phyloP scores from a whole-genome alignment of 2,888 invertebrate genomes.

The Sminthurinus aureus region DNA sequence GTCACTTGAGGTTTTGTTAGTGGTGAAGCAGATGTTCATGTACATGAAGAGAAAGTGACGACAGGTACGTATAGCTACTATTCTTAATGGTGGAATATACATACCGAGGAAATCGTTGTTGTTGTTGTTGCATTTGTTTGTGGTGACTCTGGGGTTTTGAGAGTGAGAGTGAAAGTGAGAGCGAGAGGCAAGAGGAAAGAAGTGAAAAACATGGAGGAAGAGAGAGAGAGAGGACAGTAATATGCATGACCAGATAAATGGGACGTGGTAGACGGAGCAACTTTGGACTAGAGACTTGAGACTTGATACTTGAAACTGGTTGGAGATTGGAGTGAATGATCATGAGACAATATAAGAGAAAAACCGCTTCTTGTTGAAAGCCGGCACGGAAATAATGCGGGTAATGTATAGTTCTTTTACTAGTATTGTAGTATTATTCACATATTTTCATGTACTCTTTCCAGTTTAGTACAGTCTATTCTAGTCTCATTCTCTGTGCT shows the following conservation, averaged over 20 bases:
- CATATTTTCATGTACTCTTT: not conserved
- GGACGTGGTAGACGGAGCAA: constrained; percentile 29
- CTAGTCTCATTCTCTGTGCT: too few species aligned
- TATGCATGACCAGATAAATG: constrained; percentile 35
- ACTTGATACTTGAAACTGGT: too few species aligned
- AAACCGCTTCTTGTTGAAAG: not conserved
- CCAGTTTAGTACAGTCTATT: not conserved
- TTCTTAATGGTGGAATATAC: too few species aligned
- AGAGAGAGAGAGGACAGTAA: constrained; percentile 2
- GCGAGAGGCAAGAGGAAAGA: not conserved
- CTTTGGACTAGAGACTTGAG: too few species aligned
- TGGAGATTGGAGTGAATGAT: constrained; percentile 8
- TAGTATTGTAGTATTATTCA: not conserved
- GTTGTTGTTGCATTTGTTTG: not conserved
- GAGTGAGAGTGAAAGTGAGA: not conserved
- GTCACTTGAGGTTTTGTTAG: too few species aligned
- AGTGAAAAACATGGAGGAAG: too few species aligned
- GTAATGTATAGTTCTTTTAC: not conserved
- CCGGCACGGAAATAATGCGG: not conserved
- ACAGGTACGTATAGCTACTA: too few species aligned
- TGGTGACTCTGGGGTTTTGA: not conserved
- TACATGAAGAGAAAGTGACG: too few species aligned
- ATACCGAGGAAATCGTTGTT: too few species aligned
- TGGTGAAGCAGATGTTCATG: too few species aligned
- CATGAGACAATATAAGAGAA: constrained; percentile 31